Evolutionary conservation across 2,888 invertebrate species (phyloP).

Genomic region (Andrena haemorrhoa): DNA sequence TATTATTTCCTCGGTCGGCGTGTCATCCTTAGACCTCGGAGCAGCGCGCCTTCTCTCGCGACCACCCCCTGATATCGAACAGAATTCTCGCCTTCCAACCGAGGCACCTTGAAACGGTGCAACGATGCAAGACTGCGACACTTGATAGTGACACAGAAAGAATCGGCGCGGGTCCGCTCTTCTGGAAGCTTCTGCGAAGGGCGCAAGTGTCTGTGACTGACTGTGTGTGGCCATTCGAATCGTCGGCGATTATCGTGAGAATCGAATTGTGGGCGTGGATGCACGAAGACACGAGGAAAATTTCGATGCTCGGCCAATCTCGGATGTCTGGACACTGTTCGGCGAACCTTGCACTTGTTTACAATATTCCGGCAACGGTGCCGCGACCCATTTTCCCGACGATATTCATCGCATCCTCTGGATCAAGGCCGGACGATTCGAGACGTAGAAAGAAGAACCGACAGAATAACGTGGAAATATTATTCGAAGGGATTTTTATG

Average conservation of each 20-base stretch:
- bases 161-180: too few relatives aligned
- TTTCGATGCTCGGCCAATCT: background rate
- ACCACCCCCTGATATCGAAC: too few relatives aligned
- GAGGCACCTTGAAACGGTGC: too few relatives aligned
- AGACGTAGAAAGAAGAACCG: constrained; percentile 10
- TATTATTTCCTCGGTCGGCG: constrained; percentile 49
- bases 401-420: constrained; percentile 45
- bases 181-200: too few relatives aligned
- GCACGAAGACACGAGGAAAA: background rate
- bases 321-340: constrained; percentile 30
- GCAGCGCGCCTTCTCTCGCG: constrained; percentile 10
- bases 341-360: constrained; percentile 46
- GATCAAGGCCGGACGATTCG: constrained; percentile 28
- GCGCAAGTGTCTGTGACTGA: too few relatives aligned
- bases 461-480: background rate
- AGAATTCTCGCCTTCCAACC: too few relatives aligned
- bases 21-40: constrained; percentile 41
- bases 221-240: background rate
- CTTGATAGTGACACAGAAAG: too few relatives aligned
- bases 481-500: too few relatives aligned
- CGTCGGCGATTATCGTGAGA: background rate
- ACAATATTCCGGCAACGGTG: constrained; percentile 37
- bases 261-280: background rate
- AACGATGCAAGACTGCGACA: too few relatives aligned
- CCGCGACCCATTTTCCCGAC: constrained; percentile 34